These are phyloP conservation scores for Gymnocypris eckloni DNA, from an alignment of 2,797 vertebrate genomes.

Conservation along the genomic window DNA sequence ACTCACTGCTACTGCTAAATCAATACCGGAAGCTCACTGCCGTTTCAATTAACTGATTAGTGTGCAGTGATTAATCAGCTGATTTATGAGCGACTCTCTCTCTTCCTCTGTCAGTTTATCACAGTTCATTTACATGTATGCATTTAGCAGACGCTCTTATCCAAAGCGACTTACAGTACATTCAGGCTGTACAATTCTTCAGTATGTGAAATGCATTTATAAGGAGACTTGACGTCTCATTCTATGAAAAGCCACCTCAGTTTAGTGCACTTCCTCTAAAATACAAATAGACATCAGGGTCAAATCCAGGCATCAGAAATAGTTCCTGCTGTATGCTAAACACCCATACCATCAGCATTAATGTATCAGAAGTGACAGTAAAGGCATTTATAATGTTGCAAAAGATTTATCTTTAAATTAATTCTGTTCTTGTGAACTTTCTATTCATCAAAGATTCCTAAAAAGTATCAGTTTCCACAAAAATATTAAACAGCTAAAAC, in stretches of 20 bases:
- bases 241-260: background rate
- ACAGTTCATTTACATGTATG: background rate
- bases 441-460: background rate
- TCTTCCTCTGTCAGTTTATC: conserved; percentile 2
- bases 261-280: background rate
- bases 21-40: background rate
- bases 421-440: background rate
- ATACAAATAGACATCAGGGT: background rate
- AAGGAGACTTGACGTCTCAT: background rate
- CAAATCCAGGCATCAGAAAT: background rate
- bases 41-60: conserved; percentile 26
- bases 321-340: background rate
- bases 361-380: background rate
- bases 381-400: background rate
- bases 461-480: background rate
- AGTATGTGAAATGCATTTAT: background rate
- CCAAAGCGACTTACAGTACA: no score
- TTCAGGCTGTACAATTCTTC: no score
- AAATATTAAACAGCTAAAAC: background rate
- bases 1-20: background rate
- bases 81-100: conserved; percentile 1
- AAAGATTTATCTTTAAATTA: background rate
- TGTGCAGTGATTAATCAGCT: conserved; percentile 1
- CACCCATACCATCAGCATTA: background rate
- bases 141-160: no score